Base-by-base conservation (phyloP, 2,888 invertebrate species). In the Bembecia ichneumoniformis region DNA sequence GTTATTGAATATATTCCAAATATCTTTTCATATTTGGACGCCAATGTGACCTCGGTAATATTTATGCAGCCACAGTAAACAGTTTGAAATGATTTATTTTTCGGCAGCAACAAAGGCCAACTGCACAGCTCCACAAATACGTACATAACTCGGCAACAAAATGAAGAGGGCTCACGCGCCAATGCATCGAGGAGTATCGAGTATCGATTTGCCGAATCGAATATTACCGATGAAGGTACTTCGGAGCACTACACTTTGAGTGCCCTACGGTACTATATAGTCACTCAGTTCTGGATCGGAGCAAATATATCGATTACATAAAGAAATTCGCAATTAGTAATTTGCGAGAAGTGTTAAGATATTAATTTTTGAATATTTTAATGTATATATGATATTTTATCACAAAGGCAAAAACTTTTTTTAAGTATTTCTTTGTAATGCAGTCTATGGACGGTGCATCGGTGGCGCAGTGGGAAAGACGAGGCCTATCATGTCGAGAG, bases 141-240 rank as follows among this genome's bases (percentile, higher is more conserved):
- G 40, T 5, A 28, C 14, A n/a, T 14, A 47, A 55, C 51, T 47
- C 50, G 46, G 51, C 47, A 52, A 52, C 50, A 40, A 59, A 59
- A 68, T 70, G 60, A 65, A 71, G 73, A 55, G 69, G 54, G 45
- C 63, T 58, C 58, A 63, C 62, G 63, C 67, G 62, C 59, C 60
- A 60, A 58, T 69, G 63, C 66, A 53, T 59, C 58, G 46, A 48
- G 53, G 55, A 44, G 44, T 44, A 44, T 44, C 44, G 15, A 55
- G 52, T 54, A 66, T 65, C 62, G 63, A 65, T 62, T 57, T 56
- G 54, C 48, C 51, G 56, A 59, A 57, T 64, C 64, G 65, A 59
- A 64, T 66, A 67, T 65, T 64, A 62, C 58, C 58, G 64, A 60
- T 62, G 65, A 62, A 58, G 58, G 58, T 58, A 47, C 68, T 71